Evolutionary conservation across 2,113 vertebrate species (phyloP), one percentile per base, ranked within the genome.

Genomic region (Podarcis cretensis): DNA sequence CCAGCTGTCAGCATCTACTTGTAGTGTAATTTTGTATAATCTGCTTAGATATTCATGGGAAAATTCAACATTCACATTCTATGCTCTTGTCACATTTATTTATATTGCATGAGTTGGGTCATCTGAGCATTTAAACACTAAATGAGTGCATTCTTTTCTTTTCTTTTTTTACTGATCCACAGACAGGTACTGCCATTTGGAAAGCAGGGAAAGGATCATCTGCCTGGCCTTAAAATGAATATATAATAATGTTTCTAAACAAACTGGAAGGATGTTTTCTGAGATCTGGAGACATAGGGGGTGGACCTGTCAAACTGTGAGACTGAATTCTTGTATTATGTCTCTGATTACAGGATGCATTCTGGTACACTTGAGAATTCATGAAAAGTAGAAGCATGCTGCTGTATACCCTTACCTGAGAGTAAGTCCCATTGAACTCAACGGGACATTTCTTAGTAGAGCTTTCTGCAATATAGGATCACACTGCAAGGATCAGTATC

Each of bases 1-100:
- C 86, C 90, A 79, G 27, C 85, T 90, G 68, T 93, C 13, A 91
- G 80, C 83, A 37, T 88, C 74, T 37, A 83, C 92, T 93, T 94
- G 86, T 84, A 89, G 71, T 83, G 81, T 89, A 88, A 90, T 92
- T 94, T 93, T 88, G 65, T 89, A 88, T 91, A 94, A 84, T 90
- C 21, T 83, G 74, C 37, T 77, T 75, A 93, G 83, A 90, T 94
- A 95, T 88, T 95, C 90, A 76, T 91, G 91, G 75, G 27, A 75
- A 92, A 94, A 95, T 82, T 40, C 48, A 89, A 88, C 54, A 95
- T 83, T 87, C 48, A 25, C 86, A 48, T 81, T 84, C 75, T 16
- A 25, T 77, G 37, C 32, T 87, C 74, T 59, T 93, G 43, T 25
- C 85, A 94, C 57, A 87, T 94, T 94, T 94, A 69, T 89, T 94